Evolutionary conservation across 53 echinoderm and acorn worm species (phyloP), one percentile per base, ranked within the genome.

Genomic region (Apostichopus leukothele): DNA sequence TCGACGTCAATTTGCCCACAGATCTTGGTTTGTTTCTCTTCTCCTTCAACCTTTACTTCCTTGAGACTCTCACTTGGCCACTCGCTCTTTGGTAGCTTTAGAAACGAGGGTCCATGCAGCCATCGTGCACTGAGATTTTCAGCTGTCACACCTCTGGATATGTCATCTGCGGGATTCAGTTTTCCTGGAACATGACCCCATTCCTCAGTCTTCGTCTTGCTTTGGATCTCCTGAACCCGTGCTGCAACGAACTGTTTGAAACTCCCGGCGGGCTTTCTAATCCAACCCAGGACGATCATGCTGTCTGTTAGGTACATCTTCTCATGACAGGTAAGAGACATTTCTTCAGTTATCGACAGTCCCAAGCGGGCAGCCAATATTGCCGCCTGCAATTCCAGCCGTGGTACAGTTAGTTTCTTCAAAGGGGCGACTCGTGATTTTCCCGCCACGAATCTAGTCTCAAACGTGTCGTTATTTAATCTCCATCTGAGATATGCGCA

Each of bases 351-450:
- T 51, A 86, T 73, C 5, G 83, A 21, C n/a, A 20, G n/a, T 21
- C 50, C 79, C 53, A 92, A 13, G 19, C 92, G 51, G 5, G 73
- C 81, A 5, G 74, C 90, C 59, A 92, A 16, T 1, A 92, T 83
- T 14, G 92, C 88, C 20, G 90, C 92, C 57, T 90, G 90, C 20
- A 92, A 78, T 53, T 92, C 90, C 5, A 92, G 76, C 60, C 90
- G 18, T 7, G 83, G 90, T 21, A 92, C 74, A 8, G 92, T 90
- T 20, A 92, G 75, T 12, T 52, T 79, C 67, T 88, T 92, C 54
- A 92, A 26, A 6, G 92, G 90, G 19, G 92, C 92, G 11, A 92
- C 92, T 63, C 88, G 53, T 13, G 90, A 92, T 80, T 90, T 92
- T 52, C 76, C 92, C 7, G 90, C 59, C 7, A 92, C 61, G 67